Conservation (phyloP, 2,113 vertebrate species). For the Ceyx melanurus region DNA sequence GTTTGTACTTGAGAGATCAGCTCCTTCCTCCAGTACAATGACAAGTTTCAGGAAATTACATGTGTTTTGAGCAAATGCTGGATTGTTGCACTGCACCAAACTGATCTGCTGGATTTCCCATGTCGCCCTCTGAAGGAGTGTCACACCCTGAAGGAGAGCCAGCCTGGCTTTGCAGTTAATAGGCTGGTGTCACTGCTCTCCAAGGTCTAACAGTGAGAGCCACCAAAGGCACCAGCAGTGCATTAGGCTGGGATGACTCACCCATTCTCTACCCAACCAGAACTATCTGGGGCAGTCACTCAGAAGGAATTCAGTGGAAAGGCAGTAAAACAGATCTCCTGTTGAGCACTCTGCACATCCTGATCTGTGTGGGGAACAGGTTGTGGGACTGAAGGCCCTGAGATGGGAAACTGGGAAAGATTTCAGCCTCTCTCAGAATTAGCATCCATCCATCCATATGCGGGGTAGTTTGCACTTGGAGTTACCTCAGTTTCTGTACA, state of each 20-base stretch:
- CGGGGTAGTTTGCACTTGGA: not conserved
- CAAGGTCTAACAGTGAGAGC: not conserved
- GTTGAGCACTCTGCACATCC: not conserved
- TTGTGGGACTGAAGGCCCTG: not conserved
- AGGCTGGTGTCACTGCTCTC: not conserved
- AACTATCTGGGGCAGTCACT: not conserved
- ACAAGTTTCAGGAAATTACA: not conserved
- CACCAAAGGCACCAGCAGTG: rapidly evolving
- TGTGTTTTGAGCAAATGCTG: not conserved
- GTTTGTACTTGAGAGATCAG: not conserved
- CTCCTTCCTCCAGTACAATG: not conserved
- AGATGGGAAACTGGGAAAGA: not conserved
- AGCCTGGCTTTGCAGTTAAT: not conserved
- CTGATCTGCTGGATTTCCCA: not conserved
- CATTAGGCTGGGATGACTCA: not conserved
- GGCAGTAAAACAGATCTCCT: not conserved
- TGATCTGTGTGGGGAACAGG: not conserved
- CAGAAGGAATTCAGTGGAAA: not conserved
- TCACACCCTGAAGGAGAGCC: not conserved
- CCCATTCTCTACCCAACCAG: not conserved
- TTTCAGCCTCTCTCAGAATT: not conserved
- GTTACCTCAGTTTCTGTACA: not conserved
- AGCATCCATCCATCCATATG: not conserved
- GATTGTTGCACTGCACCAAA: not conserved
- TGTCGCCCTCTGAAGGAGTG: not conserved